These are phyloP conservation scores for Ophion slaviceki DNA, from an alignment of 2,888 invertebrate species.

Conservation along the genomic window DNA sequence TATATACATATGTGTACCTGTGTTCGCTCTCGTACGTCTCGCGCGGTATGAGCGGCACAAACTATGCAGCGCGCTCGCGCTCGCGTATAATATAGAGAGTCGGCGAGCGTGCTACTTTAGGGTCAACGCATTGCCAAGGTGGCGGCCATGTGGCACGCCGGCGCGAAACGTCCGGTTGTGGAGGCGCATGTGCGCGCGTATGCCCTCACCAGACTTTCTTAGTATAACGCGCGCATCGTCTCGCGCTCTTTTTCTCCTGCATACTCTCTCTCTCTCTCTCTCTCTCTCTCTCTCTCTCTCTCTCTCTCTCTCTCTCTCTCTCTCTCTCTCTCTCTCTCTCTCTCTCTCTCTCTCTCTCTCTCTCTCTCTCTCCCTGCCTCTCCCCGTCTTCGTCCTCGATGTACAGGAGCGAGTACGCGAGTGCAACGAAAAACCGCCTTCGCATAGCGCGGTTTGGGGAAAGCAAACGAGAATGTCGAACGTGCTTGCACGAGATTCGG, in stretches of 20 bases:
- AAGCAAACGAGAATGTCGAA: not conserved
- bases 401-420: slow-evolving; percentile 1
- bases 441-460: not conserved
- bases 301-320: no score
- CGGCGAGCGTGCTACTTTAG: slow-evolving; percentile 75
- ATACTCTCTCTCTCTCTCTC: not conserved
- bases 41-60: slow-evolving; percentile 14
- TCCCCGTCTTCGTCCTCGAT: no score
- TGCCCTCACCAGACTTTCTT: slow-evolving; percentile 44
- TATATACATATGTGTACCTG: slow-evolving; percentile 6
- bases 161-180: slow-evolving; percentile 75
- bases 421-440: not conserved
- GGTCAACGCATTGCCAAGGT: slow-evolving; percentile 83
- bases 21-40: slow-evolving; percentile 44
- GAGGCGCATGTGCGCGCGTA: slow-evolving; percentile 66
- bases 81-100: slow-evolving; percentile 39
- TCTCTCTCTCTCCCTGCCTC: not conserved
- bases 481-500: not conserved
- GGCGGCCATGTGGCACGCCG: slow-evolving; percentile 81
- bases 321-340: no score
- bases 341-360: no score
- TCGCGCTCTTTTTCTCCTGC: slow-evolving; percentile 7
- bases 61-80: slow-evolving; percentile 26
- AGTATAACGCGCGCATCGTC: not conserved
- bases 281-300: no score